Evolutionary conservation across 1,140 invertebrate species (phyloP), one percentile per base, ranked within the genome.

Genomic region (Lasaia peninsularis): DNA sequence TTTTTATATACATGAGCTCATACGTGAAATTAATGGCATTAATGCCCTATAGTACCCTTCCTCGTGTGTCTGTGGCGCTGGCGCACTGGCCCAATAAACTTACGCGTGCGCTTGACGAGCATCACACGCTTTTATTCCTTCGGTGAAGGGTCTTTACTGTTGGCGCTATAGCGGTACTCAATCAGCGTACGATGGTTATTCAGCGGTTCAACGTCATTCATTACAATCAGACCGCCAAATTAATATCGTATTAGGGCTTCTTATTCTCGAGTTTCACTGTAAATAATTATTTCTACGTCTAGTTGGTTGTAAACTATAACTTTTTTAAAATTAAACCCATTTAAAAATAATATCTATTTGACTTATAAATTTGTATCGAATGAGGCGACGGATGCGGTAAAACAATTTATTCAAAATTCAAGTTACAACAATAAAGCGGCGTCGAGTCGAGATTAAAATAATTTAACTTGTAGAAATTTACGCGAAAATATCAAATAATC

Each of bases 331-430:
- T 21, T 16, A 4, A 8, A 10, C 10, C 16, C 10, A 10, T 44
- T 20, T 44, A 18, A 44, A 18, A 37, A 14, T n/a, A 37, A 20
- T 20, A 10, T 18, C 9, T 44, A 10, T 44, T 44, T 44, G 6
- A 11, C n/a, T 40, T 40, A 40, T 40, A 49, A 61, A 66, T 66
- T 67, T 51, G 24, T 55, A 56, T 58, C 63, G 16, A 51, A 68
- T 62, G 65, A 72, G 85, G 85, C 85, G 85, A 88, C 85, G 85
- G 85, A 86, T 82, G 83, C 83, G 83, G 85, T 75, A 59, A 12
- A 40, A 21, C 33, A 21, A 8, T n/a, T 35, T 12, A 14, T 44
- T 32, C 20, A 64, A 61, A 57, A 49, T 58, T 52, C 50, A 56
- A 33, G 21, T 57, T 59, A 63, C 52, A 24, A 60, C 52, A 56